Evolutionary conservation across 2,888 invertebrate genomes (phyloP), one percentile per base, ranked within the genome.

Genomic region (Pseudococcus viburni): DNA sequence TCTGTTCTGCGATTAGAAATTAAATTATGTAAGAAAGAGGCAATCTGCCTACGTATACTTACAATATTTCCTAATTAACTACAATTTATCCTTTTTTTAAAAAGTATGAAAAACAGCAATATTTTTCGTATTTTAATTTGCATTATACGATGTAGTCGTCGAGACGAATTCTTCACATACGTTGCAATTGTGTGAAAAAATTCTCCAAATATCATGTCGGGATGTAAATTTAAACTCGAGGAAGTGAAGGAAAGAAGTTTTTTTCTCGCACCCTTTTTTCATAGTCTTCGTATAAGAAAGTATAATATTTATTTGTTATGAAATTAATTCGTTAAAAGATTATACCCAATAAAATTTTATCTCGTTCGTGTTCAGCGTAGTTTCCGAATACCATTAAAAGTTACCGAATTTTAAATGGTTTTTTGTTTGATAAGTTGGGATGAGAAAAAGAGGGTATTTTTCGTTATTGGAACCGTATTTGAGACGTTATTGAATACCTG

Each of bases 311-410:
- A 19, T 4, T 59, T 59, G 7, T 59, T 59, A n/a, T 19, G n/a
- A 59, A 59, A 59, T 59, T 59, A 59, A 59, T 59, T 59, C 59
- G 59, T 59, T 59, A n/a, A 59, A 59, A 59, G n/a, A 59, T 59
- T 59, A 15, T 12, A 59, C 59, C 59, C 59, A n/a, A 59, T 59
- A n/a, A 42, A 59, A 59, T n/a, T 59, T 59, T n/a, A n/a, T 59
- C 59, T 59, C 59, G 59, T 59, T 59, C n/a, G n/a, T 59, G 17
- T 59, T 15, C n/a, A 59, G 4, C 59, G 1, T 19, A n/a, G 59
- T 59, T 59, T n/a, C 59, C 7, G n/a, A 59, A 59, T 59, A 59
- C 7, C 7, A 59, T 59, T 59, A 59, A 59, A 59, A 59, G 59
- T 59, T 59, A 17, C n/a, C n/a, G 59, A 59, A 59, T 59, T 59